phyloP scores from a whole-genome alignment of 2,113 vertebrate genomes.

The Elachura formosa region DNA sequence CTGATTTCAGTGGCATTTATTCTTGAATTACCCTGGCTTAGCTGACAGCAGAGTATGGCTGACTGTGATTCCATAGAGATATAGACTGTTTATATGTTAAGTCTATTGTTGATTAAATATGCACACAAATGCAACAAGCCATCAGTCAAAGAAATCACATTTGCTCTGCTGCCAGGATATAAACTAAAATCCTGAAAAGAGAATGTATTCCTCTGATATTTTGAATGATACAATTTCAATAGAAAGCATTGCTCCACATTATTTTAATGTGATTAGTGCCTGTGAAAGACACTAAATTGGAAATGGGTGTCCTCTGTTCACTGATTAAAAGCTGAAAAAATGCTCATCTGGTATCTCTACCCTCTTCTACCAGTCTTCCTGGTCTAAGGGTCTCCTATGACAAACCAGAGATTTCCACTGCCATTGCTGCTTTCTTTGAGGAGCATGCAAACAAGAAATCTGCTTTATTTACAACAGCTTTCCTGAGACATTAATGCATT shows the following conservation, averaged over 20 bases:
- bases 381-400: neutral
- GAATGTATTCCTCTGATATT: conserved; percentile 35
- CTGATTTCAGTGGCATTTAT: neutral
- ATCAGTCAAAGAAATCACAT: conserved; percentile 64
- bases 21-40: neutral
- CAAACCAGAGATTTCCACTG: neutral
- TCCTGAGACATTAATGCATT: neutral
- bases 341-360: neutral
- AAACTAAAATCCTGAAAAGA: conserved; percentile 56
- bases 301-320: neutral
- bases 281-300: conserved; percentile 8
- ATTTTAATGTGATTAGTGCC: conserved; percentile 33
- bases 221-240: conserved; percentile 20
- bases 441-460: neutral
- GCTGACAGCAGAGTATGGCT: neutral
- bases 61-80: neutral
- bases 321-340: neutral
- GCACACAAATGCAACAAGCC: conserved; percentile 46
- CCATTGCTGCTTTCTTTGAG: neutral
- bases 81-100: conserved; percentile 20
- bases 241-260: neutral
- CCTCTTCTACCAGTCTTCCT: neutral
- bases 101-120: conserved; percentile 60
- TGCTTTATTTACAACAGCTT: neutral
- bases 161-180: conserved; percentile 49